phyloP scores from a whole-genome alignment of 2,113 vertebrate species.

The Leptosomus discolor region DNA sequence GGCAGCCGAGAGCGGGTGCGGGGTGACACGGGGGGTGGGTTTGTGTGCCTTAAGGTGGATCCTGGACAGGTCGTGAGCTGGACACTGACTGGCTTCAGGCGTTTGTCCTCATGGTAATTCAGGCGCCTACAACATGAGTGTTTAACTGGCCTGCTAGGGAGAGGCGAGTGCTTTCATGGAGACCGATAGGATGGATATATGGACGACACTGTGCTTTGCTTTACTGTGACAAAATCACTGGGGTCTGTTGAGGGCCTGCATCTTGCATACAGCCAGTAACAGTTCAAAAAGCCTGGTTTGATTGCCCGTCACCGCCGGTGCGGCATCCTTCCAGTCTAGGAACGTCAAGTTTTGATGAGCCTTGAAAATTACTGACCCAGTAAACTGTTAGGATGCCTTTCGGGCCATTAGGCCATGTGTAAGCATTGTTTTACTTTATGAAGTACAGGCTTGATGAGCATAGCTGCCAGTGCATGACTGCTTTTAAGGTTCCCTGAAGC shows the following conservation, averaged over 20 bases:
- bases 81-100: too few relatives aligned
- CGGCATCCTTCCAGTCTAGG: background rate
- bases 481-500: background rate
- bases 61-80: background rate
- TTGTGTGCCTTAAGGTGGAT: too few relatives aligned
- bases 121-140: fast-evolving
- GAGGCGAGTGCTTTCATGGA: background rate
- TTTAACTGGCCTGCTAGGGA: background rate
- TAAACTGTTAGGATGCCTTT: background rate
- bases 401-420: fast-evolving
- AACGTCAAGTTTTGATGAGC: background rate
- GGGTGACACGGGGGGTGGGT: fast-evolving
- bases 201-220: background rate
- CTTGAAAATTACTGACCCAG: background rate
- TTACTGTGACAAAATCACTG: fast-evolving
- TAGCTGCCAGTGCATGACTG: background rate
- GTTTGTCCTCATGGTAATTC: background rate
- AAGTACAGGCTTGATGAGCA: background rate
- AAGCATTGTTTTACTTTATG: background rate
- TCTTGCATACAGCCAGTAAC: background rate
- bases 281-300: background rate
- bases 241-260: background rate
- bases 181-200: fast-evolving
- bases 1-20: fast-evolving
- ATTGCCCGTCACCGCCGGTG: background rate